These are phyloP conservation scores for Thaumatotibia leucotreta DNA, from an alignment of 1,140 invertebrate genomes.

Conservation along the genomic window DNA sequence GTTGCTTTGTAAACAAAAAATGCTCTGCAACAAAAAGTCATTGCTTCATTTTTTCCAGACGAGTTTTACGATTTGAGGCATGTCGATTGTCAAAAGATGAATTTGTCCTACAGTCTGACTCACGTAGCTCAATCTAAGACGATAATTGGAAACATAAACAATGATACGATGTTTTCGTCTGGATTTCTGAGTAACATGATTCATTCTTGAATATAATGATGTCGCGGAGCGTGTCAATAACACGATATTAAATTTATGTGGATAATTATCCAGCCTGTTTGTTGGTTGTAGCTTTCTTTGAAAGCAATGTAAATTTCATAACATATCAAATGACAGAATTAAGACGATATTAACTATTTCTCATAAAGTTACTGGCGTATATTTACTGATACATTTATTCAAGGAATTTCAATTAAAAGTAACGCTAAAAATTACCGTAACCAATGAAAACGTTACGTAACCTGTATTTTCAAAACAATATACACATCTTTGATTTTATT, in stretches of 20 bases:
- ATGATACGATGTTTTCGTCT: not conserved
- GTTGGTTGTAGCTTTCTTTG: not conserved
- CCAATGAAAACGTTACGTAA: too few species aligned
- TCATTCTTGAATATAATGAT: not conserved
- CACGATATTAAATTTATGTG: not conserved
- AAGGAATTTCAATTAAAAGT: too few species aligned
- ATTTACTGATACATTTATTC: too few species aligned
- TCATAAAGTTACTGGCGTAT: too few species aligned
- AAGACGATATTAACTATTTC: too few species aligned
- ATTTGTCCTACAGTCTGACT: not conserved
- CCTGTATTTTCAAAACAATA: too few species aligned
- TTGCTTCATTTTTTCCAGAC: not conserved
- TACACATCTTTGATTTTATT: too few species aligned
- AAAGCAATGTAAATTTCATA: too few species aligned
- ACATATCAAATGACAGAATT: too few species aligned
- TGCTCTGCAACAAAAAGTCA: not conserved
- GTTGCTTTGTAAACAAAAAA: not conserved
- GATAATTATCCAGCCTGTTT: not conserved
- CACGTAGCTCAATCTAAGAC: not conserved
- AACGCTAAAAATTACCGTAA: too few species aligned
- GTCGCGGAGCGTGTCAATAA: not conserved
- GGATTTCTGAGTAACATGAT: not conserved
- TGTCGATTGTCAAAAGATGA: not conserved
- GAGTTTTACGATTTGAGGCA: not conserved
- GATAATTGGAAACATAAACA: slow-evolving; percentile 6